Conservation (phyloP, 2,113 vertebrate genomes). For the Anguilla japonica region DNA sequence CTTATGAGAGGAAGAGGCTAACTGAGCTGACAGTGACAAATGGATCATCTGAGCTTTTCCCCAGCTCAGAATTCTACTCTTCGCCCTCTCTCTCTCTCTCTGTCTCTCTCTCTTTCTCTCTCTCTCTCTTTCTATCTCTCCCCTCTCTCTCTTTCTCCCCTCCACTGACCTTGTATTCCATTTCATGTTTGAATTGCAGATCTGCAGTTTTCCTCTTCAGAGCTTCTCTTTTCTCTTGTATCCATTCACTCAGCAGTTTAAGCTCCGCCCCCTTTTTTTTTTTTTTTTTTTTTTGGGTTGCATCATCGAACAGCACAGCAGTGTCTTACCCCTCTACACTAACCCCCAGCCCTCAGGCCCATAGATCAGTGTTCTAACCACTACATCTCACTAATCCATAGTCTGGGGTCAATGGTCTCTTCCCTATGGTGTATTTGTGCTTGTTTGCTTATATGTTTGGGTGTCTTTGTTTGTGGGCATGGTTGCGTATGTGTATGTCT, state of each 20-base stretch:
- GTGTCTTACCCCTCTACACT: background rate
- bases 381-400: background rate
- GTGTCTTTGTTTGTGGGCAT: background rate
- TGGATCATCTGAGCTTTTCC: slow-evolving; percentile 35
- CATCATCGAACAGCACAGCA: background rate
- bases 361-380: background rate
- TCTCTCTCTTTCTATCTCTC: background rate
- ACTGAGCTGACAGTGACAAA: slow-evolving; percentile 50
- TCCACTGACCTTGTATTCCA: background rate
- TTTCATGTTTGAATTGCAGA: background rate
- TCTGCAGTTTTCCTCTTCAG: no score
- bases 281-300: no score
- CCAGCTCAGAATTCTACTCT: slow-evolving; percentile 30
- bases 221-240: background rate
- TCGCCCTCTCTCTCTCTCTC: background rate
- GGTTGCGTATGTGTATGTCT: background rate
- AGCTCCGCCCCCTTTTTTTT: background rate
- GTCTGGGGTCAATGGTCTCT: background rate
- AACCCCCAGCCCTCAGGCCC: background rate
- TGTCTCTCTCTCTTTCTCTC: background rate
- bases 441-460: no score
- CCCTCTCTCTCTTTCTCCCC: background rate
- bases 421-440: background rate
- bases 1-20: slow-evolving; percentile 35
- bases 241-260: background rate